Evolutionary conservation across 2,113 vertebrate species (phyloP).

Genomic region (Odontophorus gujanensis): DNA sequence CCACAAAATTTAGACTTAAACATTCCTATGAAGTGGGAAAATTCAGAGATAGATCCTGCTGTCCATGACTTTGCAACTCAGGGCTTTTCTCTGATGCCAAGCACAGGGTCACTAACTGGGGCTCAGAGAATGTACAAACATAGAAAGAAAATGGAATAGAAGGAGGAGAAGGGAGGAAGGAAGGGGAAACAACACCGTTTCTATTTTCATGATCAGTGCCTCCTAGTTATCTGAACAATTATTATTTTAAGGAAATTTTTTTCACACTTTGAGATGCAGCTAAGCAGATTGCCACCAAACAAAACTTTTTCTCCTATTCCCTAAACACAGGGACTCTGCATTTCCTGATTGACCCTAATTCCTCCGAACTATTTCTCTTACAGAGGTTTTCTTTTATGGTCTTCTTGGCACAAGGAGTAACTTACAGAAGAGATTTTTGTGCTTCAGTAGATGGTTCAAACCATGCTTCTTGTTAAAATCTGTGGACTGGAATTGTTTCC

Average conservation of each 20-base stretch:
- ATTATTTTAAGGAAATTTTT: neutral
- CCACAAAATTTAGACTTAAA: slow-evolving; percentile 6
- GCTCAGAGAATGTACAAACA: neutral
- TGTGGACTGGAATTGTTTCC: neutral
- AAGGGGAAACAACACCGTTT: neutral
- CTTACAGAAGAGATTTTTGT: neutral
- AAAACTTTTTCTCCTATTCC: neutral
- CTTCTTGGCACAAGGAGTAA: neutral
- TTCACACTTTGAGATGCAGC: neutral
- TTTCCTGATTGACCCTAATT: neutral
- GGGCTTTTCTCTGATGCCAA: neutral
- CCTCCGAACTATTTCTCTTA: neutral
- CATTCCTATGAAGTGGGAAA: neutral
- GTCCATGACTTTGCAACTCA: neutral
- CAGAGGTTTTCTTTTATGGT: fast-evolving
- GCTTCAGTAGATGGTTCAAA: neutral
- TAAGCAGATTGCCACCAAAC: neutral
- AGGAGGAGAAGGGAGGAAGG: neutral
- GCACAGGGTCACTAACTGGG: neutral
- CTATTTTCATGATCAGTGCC: neutral
- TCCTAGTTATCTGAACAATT: slow-evolving; percentile 9
- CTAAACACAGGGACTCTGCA: neutral
- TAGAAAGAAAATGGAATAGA: neutral
- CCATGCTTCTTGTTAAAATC: neutral
- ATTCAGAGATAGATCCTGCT: neutral